Conservation (phyloP, 2,888 invertebrate species). For the Thumatha senex region DNA sequence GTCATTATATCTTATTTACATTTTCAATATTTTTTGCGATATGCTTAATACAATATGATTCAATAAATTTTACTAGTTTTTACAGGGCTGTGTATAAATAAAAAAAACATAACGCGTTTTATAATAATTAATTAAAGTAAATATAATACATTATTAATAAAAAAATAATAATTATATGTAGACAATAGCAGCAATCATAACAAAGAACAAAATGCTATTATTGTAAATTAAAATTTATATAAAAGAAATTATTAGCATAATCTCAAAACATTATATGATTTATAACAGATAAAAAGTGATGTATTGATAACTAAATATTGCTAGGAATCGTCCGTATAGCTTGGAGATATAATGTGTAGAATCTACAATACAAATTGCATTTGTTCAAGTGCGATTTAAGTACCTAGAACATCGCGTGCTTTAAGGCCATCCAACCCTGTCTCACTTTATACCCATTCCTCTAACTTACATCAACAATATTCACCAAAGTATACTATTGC, state of each 20-base stretch:
- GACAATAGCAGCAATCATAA: conserved; percentile 76
- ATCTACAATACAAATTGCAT: conserved; percentile 40
- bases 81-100: conserved; percentile 69
- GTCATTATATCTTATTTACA: conserved; percentile 63
- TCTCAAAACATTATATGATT: conserved; percentile 59
- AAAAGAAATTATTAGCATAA: conserved; percentile 63
- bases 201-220: conserved; percentile 66
- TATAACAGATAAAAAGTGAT: conserved; percentile 49
- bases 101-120: conserved; percentile 70
- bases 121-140: conserved; percentile 50
- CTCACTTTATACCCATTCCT: conserved; percentile 42
- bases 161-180: conserved; percentile 58
- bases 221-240: conserved; percentile 43
- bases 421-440: conserved; percentile 68
- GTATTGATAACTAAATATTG: conserved; percentile 39
- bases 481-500: conserved; percentile 73
- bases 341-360: neutral
- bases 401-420: conserved; percentile 45
- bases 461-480: conserved; percentile 46
- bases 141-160: conserved; percentile 67
- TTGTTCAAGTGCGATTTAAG: conserved; percentile 43
- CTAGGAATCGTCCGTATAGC: conserved; percentile 26
- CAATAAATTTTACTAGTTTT: conserved; percentile 68
- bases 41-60: conserved; percentile 60
- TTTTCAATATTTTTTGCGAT: conserved; percentile 61